Conservation (phyloP, 2,113 vertebrate species). For the Typhlomys cinereus region DNA sequence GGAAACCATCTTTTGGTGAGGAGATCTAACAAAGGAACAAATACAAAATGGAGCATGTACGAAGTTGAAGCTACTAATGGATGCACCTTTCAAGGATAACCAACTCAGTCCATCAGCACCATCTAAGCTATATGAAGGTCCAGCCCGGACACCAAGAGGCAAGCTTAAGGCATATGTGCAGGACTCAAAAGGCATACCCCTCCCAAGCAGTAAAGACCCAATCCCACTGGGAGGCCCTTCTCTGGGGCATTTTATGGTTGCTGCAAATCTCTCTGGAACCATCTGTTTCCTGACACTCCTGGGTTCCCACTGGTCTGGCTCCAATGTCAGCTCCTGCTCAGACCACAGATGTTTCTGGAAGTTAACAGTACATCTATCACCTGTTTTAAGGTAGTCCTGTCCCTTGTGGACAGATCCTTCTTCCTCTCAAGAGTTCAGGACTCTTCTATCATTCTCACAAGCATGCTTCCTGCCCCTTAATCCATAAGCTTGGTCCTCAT, state of each 20-base stretch:
- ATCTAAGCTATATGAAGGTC: neutral
- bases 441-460: neutral
- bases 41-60: neutral
- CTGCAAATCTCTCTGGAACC: neutral
- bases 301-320: neutral
- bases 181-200: neutral
- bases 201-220: neutral
- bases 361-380: slow-evolving; percentile 42
- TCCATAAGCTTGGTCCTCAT: neutral
- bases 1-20: neutral
- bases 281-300: slow-evolving; percentile 37
- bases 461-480: slow-evolving; percentile 39
- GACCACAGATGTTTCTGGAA: neutral
- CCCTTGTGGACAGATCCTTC: neutral
- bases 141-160: neutral
- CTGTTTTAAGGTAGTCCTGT: neutral
- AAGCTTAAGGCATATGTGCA: too few species aligned
- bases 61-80: neutral
- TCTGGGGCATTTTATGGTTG: neutral
- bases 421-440: slow-evolving; percentile 17
- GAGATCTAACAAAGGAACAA: neutral
- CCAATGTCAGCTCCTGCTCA: neutral
- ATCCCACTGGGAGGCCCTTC: neutral
- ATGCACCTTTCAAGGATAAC: neutral
- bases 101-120: neutral